Conservation (phyloP, 2,888 invertebrate genomes). For the Epirrhoe tristata region DNA sequence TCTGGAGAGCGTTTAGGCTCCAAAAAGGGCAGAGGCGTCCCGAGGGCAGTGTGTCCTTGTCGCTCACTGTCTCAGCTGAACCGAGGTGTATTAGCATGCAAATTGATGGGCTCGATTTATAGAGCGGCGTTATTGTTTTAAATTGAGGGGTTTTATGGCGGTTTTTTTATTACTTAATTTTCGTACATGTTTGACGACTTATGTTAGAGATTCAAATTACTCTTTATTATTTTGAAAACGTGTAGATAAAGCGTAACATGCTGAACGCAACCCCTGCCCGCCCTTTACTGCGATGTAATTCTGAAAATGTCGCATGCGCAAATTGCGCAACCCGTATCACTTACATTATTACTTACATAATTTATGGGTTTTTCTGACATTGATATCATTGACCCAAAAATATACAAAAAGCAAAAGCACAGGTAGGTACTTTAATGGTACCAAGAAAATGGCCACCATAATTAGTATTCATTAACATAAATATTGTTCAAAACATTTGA, state of each 20-base stretch:
- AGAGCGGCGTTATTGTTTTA: conserved; percentile 25
- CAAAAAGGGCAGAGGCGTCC: conserved; percentile 35
- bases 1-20: conserved; percentile 63
- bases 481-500: background rate
- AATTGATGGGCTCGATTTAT: conserved; percentile 72
- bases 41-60: conserved; percentile 64
- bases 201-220: too few species aligned
- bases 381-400: too few species aligned
- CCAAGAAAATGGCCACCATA: background rate
- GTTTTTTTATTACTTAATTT: background rate
- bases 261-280: too few species aligned
- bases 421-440: too few species aligned
- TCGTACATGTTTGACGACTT: background rate
- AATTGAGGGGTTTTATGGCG: conserved; percentile 11
- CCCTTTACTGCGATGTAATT: too few species aligned
- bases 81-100: conserved; percentile 72
- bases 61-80: conserved; percentile 71
- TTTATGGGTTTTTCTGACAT: too few species aligned
- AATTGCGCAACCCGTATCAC: too few species aligned
- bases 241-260: too few species aligned
- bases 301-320: too few species aligned
- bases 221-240: background rate
- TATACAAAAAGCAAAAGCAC: too few species aligned
- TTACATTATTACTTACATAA: too few species aligned
- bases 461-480: background rate